Base-by-base conservation (phyloP, 2,797 vertebrate genomes). In the Danio kyathit region DNA sequence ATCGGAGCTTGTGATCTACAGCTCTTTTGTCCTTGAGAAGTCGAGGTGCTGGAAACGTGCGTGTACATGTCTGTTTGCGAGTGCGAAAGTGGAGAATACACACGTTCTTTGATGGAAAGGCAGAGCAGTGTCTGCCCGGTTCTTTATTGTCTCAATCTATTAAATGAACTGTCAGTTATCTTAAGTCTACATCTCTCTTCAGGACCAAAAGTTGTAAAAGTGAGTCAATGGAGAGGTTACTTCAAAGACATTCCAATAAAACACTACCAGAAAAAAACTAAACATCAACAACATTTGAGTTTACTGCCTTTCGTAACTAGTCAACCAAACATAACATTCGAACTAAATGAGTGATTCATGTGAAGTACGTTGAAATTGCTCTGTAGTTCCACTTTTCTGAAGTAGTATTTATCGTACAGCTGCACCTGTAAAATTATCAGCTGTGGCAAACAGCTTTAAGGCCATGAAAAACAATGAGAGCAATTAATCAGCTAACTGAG, bases 111-210 rank as follows among this genome's bases (percentile, higher is more conserved):
- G 61, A 74, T 57, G 63, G 54, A 75, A 74, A 80, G 70, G 74
- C 83, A 71, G 49, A 71, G 67, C 57, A 41, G 17, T 65, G 80
- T 86, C 86, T 86, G 57, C 76, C 83, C 60, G 67, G 76, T 82
- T 85, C 84, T 87, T 85, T 88, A 82, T 84, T 83, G 85, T 88
- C 86, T 89, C 79, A 84, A 84, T 87, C 81, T 84, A 89, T 86
- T 88, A 90, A 90, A 88, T 89, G 82, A 88, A 82, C 89, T 88
- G 88, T 88, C 88, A 88, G 83, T 89, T 84, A 74, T 81, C 79
- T 82, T 56, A 83, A 60, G 72, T 65, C 72, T 48, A 49, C 48
- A 65, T 66, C 74, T 73, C 65, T 83, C 82, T 80, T 29, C 48
- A 74, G 46, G 52, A 64, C 38, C 74, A 51, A 57, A 77, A 67